Evolutionary conservation across 2,888 invertebrate species (phyloP).

Genomic region (Acrobasis consociella): DNA sequence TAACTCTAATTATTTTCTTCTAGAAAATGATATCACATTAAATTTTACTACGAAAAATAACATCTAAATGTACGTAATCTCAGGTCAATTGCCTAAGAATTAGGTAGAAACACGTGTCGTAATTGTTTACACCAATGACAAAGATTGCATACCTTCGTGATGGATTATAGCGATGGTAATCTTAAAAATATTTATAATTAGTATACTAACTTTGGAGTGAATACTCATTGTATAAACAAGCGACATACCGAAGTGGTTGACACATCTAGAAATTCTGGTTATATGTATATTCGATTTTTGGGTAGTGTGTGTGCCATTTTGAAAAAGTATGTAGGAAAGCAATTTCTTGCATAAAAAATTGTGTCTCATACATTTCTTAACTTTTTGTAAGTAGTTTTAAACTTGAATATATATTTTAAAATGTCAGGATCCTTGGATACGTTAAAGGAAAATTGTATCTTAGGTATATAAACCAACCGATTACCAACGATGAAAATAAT

Average conservation of each 20-base stretch:
- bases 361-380: no score
- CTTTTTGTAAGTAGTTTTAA: no score
- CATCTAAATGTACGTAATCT: conserved; percentile 10
- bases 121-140: conserved; percentile 19
- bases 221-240: conserved; percentile 9
- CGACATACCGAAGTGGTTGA: background rate
- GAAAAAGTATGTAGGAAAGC: no score
- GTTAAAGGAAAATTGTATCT: no score
- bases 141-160: conserved; percentile 19
- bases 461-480: no score
- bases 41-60: background rate
- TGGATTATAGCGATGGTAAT: conserved; percentile 21
- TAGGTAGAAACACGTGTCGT: conserved; percentile 13
- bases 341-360: no score
- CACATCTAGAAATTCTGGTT: background rate
- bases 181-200: conserved; percentile 5
- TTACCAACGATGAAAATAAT: no score
- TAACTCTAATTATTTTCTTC: background rate
- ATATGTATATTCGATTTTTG: no score
- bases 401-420: no score
- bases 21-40: background rate
- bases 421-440: no score
- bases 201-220: background rate
- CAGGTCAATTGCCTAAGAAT: conserved; percentile 20
- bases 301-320: no score